phyloP scores from a whole-genome alignment of 2,888 invertebrate genomes.

The Sesia bembeciformis region DNA sequence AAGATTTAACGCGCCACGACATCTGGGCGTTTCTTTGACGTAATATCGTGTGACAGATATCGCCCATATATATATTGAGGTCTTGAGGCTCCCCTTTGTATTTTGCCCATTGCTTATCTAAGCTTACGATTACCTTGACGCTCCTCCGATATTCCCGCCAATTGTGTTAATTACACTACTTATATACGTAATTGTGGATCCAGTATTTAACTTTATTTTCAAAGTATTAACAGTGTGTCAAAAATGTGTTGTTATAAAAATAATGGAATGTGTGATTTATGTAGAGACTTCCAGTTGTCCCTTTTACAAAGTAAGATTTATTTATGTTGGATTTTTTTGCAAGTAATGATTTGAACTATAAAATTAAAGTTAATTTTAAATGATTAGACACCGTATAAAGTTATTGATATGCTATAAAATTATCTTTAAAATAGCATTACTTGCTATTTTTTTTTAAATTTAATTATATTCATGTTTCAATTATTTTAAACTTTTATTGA shows the following conservation, averaged over 20 bases:
- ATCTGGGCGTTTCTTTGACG: slow-evolving; percentile 71
- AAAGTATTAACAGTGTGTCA: slow-evolving; percentile 8
- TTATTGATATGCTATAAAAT: too few species aligned
- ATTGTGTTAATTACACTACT: slow-evolving; percentile 14
- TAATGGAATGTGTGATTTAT: slow-evolving; percentile 62
- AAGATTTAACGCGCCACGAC: slow-evolving; percentile 60
- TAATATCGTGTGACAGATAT: slow-evolving; percentile 63
- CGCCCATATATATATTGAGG: slow-evolving; percentile 67
- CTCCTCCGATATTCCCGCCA: slow-evolving; percentile 41
- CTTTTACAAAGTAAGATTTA: slow-evolving; percentile 56
- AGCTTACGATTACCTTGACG: slow-evolving; percentile 60
- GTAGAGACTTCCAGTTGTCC: slow-evolving; percentile 61
- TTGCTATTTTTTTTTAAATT: too few species aligned
- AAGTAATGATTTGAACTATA: too few species aligned
- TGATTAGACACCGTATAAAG: too few species aligned
- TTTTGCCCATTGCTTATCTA: slow-evolving; percentile 67
- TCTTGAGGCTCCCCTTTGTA: slow-evolving; percentile 49
- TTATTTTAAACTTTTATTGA: too few species aligned
- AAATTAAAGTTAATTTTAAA: too few species aligned
- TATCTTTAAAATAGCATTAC: too few species aligned
- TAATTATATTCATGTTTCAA: too few species aligned
- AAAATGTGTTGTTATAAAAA: slow-evolving; percentile 67
- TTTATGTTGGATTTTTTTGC: slow-evolving; percentile 3
- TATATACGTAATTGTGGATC: neutral
- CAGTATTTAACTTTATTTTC: slow-evolving; percentile 7